Base-by-base conservation (phyloP, 2,113 vertebrate genomes). In the Takifugu flavidus region DNA sequence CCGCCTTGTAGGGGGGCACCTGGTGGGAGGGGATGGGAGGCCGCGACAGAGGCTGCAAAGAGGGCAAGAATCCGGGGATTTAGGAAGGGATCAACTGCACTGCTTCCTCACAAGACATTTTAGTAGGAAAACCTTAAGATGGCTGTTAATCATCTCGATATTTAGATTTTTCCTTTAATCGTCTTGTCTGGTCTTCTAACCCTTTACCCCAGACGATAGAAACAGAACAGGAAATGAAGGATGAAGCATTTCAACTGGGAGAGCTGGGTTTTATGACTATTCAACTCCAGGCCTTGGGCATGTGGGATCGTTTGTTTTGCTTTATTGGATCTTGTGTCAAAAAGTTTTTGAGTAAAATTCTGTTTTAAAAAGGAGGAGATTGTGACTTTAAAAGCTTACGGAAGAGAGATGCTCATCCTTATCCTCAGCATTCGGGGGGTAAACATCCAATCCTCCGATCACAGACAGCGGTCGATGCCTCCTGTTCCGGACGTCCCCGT, bases 21-120 rank as follows among this genome's bases (percentile, higher is more conserved):
- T 94, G 91, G 73, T 96, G 95, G 4, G 94, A 94, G 10, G 95
- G 96, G 68, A 96, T 78, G 0, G 97, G 95, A 0, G 96, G 97
- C 34, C 95, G 91, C 2, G 88, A 25, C 69, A 90, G 80, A 2
- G 91, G 91, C 95, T 99, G 63, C 55, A 43, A 42, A 29, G 53
- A 64, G 14, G 39, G 69, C 14, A 29, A 63, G 25, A 72, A 61
- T 66, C 49, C 49, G 20, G 51, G 27, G 69, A n/a, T 53, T 62
- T 39, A 72, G 28, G 25, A 53, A 42, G 46, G 59, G 44, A 47
- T 70, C 25, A 60, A 53, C 8, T 11, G 45, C 13, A n/a, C 45
- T n/a, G 13, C 15, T 46, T 13, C 2, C 5, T 7, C 6, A n/a
- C 14, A 10, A 47, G 45, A n/a, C n/a, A 6, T n/a, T 11, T 8